phyloP scores from a whole-genome alignment of 2,888 invertebrate species.

The Drosophila lutescens region DNA sequence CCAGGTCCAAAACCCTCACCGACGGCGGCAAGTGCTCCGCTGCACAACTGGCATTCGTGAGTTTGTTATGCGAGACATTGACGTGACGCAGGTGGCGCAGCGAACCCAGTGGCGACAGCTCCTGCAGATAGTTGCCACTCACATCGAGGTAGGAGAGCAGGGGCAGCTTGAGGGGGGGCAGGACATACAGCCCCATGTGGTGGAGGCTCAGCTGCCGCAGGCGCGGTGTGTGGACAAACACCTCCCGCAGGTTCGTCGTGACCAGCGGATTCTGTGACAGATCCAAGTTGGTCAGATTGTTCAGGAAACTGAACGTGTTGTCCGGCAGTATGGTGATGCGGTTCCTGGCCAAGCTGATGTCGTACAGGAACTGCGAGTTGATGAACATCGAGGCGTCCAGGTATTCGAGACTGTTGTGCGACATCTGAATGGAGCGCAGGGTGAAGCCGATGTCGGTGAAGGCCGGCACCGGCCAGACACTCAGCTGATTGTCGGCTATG shows the following conservation, averaged over 20 bases:
- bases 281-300: conserved; percentile 91
- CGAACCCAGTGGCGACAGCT: conserved; percentile 89
- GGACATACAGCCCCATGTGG: conserved; percentile 90
- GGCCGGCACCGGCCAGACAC: conserved; percentile 91
- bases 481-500: conserved; percentile 91
- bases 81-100: conserved; percentile 90
- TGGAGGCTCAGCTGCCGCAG: conserved; percentile 91
- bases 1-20: conserved; percentile 91
- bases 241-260: conserved; percentile 93
- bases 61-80: conserved; percentile 91
- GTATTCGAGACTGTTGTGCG: conserved; percentile 92
- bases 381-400: conserved; percentile 94
- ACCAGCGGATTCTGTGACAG: conserved; percentile 92
- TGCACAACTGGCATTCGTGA: conserved; percentile 90
- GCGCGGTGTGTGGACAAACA: conserved; percentile 93
- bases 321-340: conserved; percentile 93
- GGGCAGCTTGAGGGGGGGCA: conserved; percentile 91
- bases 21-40: conserved; percentile 90
- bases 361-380: conserved; percentile 91
- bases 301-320: conserved; percentile 93
- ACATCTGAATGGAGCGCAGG: conserved; percentile 90
- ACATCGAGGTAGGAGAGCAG: conserved; percentile 92
- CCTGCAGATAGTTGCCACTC: conserved; percentile 90
- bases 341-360: conserved; percentile 91
- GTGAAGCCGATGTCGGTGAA: conserved; percentile 92